Evolutionary conservation across 2,113 vertebrate genomes (phyloP).

Genomic region (Ploceus nigricollis): DNA sequence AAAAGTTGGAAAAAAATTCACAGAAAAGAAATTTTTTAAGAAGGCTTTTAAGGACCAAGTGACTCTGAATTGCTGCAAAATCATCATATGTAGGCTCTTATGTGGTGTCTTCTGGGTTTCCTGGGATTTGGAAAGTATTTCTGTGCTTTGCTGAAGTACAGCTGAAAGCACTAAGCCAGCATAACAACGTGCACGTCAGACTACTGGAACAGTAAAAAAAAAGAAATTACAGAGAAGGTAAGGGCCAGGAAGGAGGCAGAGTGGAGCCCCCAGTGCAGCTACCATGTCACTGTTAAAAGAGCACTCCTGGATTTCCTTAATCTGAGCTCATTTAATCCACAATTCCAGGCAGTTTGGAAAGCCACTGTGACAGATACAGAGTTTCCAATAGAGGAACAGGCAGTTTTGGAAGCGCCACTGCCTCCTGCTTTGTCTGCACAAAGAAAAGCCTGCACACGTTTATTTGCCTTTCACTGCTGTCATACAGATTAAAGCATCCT

Average conservation of each 20-base stretch:
- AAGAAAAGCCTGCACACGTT: not conserved
- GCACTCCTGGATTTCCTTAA: not conserved
- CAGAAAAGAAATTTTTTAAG: not conserved
- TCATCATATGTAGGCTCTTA: not conserved
- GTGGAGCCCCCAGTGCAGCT: rapidly evolving
- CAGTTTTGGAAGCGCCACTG: not conserved
- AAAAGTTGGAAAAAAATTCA: not conserved
- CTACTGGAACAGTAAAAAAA: not conserved
- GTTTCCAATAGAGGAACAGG: not conserved
- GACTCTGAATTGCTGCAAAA: not conserved
- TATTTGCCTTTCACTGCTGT: not conserved
- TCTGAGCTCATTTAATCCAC: not conserved
- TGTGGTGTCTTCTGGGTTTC: not conserved
- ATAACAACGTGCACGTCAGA: not conserved
- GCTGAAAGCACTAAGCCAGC: not conserved
- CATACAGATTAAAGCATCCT: not conserved
- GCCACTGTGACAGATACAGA: rapidly evolving
- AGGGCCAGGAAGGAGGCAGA: not conserved
- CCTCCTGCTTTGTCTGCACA: not conserved
- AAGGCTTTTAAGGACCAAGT: not conserved
- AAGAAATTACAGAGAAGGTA: not conserved
- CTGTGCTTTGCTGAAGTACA: not conserved
- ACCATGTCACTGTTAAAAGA: rapidly evolving
- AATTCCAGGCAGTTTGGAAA: not conserved
- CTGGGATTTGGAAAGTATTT: not conserved